Evolutionary conservation across 92 coral and sea anemone genomes (phyloP), one percentile per base, ranked within the genome.

Genomic region (Meandrina meandrites): DNA sequence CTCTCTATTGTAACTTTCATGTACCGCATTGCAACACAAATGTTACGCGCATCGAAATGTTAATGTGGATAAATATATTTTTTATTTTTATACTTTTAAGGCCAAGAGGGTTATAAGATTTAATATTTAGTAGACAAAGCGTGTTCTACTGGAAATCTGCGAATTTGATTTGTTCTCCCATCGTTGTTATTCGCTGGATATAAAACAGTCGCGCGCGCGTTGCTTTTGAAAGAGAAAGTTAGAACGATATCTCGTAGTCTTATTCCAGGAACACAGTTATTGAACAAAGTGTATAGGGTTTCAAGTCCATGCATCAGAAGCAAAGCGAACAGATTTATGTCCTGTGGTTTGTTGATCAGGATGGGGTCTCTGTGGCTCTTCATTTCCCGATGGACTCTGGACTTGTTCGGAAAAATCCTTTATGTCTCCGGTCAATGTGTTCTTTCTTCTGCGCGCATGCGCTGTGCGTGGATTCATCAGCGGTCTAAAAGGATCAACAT

Each of bases 401-500:
- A 40, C 45, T 69, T 81, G 45, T 31, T 81, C 62, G 31, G 17
- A 15, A 32, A 32, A 12, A 28, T 42, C 40, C 56, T 19, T 74
- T 13, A 15, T 18, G 28, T 77, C 76, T 50, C 82, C 83, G 22
- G 30, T 85, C 10, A 85, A 77, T 11, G 77, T 78, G 64, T 45
- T 28, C 51, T 58, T 76, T 66, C 83, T 85, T 16, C 88, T 78
- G n/a, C 88, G 88, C 69, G 62, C 88, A 85, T 85, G 82, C 77
- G 88, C 88, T 34, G 88, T 85, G 14, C 88, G 88, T n/a, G 88
- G 88, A 24, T 85, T 85, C 88, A 85, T 85, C 17, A 85, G 47
- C 2, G 88, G 88, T 53, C 88, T 85, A 1, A 75, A 45, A 19
- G 88, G 82, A 78, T 85, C 88, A 51, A 78, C 82, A 30, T 30